Conservation (phyloP, 1,140 invertebrate genomes). For the Danaus melanippus region DNA sequence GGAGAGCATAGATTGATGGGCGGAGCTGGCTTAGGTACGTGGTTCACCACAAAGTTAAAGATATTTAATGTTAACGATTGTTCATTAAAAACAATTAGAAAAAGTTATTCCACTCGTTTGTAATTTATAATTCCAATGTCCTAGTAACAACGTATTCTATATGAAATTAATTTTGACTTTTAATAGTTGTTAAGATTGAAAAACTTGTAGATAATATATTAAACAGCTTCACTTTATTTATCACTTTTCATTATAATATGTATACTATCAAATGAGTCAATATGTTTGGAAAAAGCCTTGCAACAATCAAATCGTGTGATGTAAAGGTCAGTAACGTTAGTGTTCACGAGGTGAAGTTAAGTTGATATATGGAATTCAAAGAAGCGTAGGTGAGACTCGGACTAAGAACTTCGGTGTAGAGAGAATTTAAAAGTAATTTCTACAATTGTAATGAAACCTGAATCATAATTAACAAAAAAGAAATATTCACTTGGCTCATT, state of each 20-base stretch:
- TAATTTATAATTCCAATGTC: too few species aligned
- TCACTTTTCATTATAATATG: too few species aligned
- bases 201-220: too few species aligned
- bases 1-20: conserved; percentile 63
- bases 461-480: too few species aligned
- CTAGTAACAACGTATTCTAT: too few species aligned
- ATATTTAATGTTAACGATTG: conserved; percentile 35
- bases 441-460: too few species aligned
- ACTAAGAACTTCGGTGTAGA: conserved; percentile 20
- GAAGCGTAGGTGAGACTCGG: conserved; percentile 41
- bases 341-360: conserved; percentile 48
- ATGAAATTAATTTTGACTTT: too few species aligned
- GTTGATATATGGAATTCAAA: conserved; percentile 51
- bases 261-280: too few species aligned
- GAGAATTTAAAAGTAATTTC: background rate
- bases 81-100: background rate
- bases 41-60: conserved; percentile 43
- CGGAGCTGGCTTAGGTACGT: conserved; percentile 48
- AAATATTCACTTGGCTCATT: too few species aligned
- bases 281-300: background rate
- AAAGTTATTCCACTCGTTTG: too few species aligned
- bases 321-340: conserved; percentile 36
- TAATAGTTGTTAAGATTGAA: too few species aligned
- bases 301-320: conserved; percentile 27
- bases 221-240: too few species aligned